Base-by-base conservation (phyloP, 1,140 invertebrate species). In the Holcopasites calliopsidis region DNA sequence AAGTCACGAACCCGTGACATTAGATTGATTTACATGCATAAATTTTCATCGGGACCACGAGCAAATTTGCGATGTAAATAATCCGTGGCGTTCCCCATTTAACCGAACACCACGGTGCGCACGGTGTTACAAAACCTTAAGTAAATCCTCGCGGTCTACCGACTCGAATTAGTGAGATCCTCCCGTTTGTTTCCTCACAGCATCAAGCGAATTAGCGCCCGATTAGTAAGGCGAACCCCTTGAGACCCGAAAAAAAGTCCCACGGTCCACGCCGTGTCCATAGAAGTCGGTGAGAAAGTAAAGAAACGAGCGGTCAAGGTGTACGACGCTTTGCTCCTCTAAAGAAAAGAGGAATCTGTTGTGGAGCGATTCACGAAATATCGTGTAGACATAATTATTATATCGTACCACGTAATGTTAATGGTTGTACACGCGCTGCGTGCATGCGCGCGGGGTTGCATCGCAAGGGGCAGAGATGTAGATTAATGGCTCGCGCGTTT, bases 151-250 rank as follows among this genome's bases (percentile, higher is more conserved):
- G 60, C 65, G 50, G 23, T 47, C 35, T 16, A n/a, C 57, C 2
- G 50, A 16, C 31, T 38, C 21, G 28, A 75, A 69, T 69, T 50
- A 69, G 42, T 60, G 35, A 21, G 65, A 42, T 58, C 31, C 64
- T 55, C n/a, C 42, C 64, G 71, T 60, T 35, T 71, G 74, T 76
- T 76, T 76, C 21, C 55, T 18, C 44, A 76, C 11, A 28, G 40
- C 40, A 71, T 76, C 31, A 71, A 31, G 16, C 47, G 40, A 71
- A 71, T 76, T 76, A 76, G 74, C 74, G 49, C 57, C 57, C 74
- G 74, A 76, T 76, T 71, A 76, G 68, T 72, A 47, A 62, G 47
- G 23, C 16, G 33, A 58, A 35, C 55, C 49, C 44, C 40, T 73
- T 62, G 44, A 23, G 38, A 38, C n/a, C 47, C 21, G 49, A 71